A percentile compares a stretch with the other conserved stretches of the same genome.
These are phyloP conservation scores for Andricus grossulariae DNA, from an alignment of 1,140 invertebrate genomes.

Conservation along the genomic window DNA sequence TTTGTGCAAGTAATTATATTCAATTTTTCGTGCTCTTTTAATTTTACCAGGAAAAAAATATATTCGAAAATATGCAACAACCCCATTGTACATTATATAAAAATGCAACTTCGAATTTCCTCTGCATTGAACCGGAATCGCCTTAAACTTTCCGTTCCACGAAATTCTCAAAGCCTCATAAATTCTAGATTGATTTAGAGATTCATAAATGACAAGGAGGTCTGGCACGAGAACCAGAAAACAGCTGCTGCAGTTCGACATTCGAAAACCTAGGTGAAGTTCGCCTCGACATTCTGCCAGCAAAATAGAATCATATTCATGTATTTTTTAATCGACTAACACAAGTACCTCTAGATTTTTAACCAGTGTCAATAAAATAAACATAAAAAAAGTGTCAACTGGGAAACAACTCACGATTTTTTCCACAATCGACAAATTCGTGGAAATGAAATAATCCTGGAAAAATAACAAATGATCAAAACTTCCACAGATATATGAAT, in stretches of 20 bases:
- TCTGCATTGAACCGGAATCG: slow-evolving; percentile 5
- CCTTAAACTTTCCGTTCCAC: slow-evolving; percentile 20
- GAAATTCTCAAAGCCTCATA: slow-evolving; percentile 25
- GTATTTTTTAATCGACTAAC: not conserved
- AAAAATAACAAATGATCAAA: too few species aligned
- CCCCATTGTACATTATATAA: too few species aligned
- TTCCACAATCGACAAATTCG: too few species aligned
- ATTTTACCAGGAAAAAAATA: too few species aligned
- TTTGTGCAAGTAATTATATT: too few species aligned
- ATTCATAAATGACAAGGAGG: slow-evolving; percentile 29
- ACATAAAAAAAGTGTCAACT: not conserved
- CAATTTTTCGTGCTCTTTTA: too few species aligned
- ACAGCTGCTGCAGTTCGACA: slow-evolving; percentile 27
- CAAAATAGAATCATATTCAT: not conserved
- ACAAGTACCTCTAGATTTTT: slow-evolving; percentile 22
- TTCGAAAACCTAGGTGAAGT: slow-evolving; percentile 26
- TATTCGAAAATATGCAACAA: too few species aligned
- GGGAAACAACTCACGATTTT: too few species aligned
- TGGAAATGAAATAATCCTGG: too few species aligned
- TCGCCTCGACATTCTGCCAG: not conserved
- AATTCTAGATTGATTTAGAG: slow-evolving; percentile 17
- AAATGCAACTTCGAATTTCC: not conserved
- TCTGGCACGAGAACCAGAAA: slow-evolving; percentile 25
- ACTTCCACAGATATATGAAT: too few species aligned
- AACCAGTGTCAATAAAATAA: not conserved